Percentiles rank a stretch among this genome's conserved stretches.
Evolutionary conservation across 2,888 invertebrate species (phyloP).

Genomic region (Ceraclea dissimilis): DNA sequence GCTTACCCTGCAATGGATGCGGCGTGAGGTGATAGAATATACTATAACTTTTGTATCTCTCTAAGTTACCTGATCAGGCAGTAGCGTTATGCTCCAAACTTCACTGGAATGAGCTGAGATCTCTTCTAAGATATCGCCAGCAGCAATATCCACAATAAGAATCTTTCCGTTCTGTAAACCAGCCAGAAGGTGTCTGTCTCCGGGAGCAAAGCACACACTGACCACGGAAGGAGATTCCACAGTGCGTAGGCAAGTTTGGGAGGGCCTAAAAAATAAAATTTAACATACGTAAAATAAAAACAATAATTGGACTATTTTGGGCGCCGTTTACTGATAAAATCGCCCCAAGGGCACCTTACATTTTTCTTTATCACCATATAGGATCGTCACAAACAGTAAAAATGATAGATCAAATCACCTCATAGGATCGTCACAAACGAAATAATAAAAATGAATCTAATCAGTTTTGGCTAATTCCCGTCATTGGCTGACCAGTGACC

Average conservation of each 20-base stretch:
- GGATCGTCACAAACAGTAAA: no score
- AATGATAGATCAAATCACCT: no score
- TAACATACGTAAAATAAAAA: conserved; percentile 1
- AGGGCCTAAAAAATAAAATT: conserved; percentile 34
- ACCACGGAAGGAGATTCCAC: conserved; percentile 60
- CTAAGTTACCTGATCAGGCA: conserved; percentile 64
- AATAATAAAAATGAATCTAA: no score
- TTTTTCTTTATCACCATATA: no score
- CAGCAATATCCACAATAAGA: conserved; percentile 76
- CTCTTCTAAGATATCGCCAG: conserved; percentile 72
- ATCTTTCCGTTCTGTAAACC: conserved; percentile 81
- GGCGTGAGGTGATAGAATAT: no score
- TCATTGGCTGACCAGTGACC: no score
- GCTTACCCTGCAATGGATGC: no score
- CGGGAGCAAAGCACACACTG: conserved; percentile 72
- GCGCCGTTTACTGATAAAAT: no score
- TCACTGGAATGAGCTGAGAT: conserved; percentile 77
- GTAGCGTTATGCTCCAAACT: conserved; percentile 68
- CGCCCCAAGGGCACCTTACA: no score
- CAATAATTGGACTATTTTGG: conserved; percentile 6
- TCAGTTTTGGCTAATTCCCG: no score
- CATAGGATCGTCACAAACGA: no score
- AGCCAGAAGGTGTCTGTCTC: conserved; percentile 81
- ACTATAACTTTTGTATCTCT: no score
- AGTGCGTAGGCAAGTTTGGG: conserved; percentile 63